These are phyloP conservation scores for Psittacula echo DNA, from an alignment of 2,797 vertebrate species.

Conservation along the genomic window DNA sequence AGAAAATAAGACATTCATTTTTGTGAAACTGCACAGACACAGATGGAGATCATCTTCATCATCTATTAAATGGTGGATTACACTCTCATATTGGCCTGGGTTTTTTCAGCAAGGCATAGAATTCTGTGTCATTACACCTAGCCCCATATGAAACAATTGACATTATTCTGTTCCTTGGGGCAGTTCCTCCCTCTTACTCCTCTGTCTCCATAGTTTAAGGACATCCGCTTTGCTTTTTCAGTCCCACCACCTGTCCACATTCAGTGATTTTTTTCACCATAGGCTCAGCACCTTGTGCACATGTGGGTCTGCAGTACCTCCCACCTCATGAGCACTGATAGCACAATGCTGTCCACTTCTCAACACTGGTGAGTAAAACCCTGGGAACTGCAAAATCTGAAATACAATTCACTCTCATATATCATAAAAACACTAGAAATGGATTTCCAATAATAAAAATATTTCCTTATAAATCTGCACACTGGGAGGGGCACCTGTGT, in stretches of 20 bases:
- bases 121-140: not conserved
- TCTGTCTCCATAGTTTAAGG: not conserved
- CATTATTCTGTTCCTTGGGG: not conserved
- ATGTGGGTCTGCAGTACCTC: not conserved
- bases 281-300: accelerated
- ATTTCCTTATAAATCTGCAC: not conserved
- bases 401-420: accelerated
- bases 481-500: not conserved
- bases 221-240: not conserved
- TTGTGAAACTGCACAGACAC: not conserved
- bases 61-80: not conserved
- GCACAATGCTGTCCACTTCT: accelerated
- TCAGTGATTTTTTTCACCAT: not conserved
- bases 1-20: not conserved
- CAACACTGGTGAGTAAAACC: not conserved
- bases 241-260: not conserved
- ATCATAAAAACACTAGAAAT: not conserved
- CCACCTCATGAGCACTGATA: accelerated
- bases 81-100: not conserved
- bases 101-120: not conserved
- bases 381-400: not conserved
- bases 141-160: not conserved
- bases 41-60: not conserved
- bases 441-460: not conserved
- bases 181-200: not conserved